Evolutionary conservation across 2,113 vertebrate species (phyloP).

Genomic region (Camelus dromedarius): DNA sequence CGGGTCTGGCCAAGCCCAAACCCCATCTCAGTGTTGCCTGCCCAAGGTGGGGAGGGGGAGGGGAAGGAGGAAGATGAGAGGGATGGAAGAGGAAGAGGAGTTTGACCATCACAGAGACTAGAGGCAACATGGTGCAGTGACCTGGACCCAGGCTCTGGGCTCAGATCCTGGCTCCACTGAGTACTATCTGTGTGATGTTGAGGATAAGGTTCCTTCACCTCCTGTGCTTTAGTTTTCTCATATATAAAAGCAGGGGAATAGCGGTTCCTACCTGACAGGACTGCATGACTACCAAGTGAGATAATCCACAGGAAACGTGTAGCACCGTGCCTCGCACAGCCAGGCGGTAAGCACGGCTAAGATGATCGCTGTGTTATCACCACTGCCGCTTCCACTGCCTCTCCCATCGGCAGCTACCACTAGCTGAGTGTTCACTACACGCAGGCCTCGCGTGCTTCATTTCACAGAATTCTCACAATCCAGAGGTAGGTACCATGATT

Average conservation of each 20-base stretch:
- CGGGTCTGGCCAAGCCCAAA: rapidly evolving
- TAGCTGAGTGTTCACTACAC: background rate
- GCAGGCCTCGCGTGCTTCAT: background rate
- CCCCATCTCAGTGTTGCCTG: background rate
- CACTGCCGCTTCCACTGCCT: rapidly evolving
- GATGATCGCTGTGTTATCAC: rapidly evolving
- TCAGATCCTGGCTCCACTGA: background rate
- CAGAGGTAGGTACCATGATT: background rate
- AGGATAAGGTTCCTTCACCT: background rate
- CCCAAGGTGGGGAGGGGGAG: background rate
- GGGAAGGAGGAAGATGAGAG: background rate
- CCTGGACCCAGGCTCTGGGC: background rate
- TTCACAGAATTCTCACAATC: background rate
- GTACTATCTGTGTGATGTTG: background rate
- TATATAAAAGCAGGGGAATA: background rate
- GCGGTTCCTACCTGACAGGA: background rate
- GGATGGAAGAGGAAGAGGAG: background rate
- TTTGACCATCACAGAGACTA: rapidly evolving
- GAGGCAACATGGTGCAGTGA: rapidly evolving
- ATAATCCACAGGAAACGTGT: rapidly evolving
- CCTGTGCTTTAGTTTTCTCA: background rate
- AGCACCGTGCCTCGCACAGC: background rate
- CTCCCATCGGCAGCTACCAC: background rate
- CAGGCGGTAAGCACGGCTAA: background rate
- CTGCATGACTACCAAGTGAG: background rate